A percentile compares a stretch with the other conserved stretches of the same genome.
These are phyloP conservation scores for Scopus umbretta DNA, from an alignment of 2,113 vertebrate species.

Conservation along the genomic window DNA sequence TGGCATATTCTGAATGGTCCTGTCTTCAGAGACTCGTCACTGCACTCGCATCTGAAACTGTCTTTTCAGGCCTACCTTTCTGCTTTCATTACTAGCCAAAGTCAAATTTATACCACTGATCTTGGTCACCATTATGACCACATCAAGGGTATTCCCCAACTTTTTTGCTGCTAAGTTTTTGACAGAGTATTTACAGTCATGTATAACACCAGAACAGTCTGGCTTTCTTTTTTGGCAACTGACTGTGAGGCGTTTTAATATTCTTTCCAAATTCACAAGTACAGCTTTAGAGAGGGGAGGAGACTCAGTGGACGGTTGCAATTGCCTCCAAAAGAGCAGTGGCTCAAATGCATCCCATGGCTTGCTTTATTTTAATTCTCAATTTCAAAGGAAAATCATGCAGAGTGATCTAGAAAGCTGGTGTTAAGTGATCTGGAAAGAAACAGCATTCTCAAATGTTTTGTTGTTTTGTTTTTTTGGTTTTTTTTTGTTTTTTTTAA, in stretches of 20 bases:
- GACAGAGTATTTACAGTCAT: neutral
- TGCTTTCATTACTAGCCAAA: neutral
- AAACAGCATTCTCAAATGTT: neutral
- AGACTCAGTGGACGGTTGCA: neutral
- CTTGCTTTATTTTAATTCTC: neutral
- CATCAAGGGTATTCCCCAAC: neutral
- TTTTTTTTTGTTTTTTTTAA: neutral
- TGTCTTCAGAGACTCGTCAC: rapidly evolving
- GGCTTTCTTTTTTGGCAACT: neutral
- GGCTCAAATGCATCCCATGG: neutral
- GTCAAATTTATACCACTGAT: neutral
- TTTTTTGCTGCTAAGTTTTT: neutral
- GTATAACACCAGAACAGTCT: neutral
- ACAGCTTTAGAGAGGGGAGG: neutral
- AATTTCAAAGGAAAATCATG: neutral
- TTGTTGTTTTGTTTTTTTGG: neutral
- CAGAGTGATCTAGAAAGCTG: neutral
- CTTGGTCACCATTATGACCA: neutral
- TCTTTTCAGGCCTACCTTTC: neutral
- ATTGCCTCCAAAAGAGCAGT: neutral
- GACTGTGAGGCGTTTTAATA: neutral
- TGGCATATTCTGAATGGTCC: neutral
- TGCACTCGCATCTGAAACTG: rapidly evolving
- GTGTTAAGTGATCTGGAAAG: neutral
- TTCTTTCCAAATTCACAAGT: neutral